phyloP scores from a whole-genome alignment of 1,140 invertebrate genomes.

The Centruroides vittatus region DNA sequence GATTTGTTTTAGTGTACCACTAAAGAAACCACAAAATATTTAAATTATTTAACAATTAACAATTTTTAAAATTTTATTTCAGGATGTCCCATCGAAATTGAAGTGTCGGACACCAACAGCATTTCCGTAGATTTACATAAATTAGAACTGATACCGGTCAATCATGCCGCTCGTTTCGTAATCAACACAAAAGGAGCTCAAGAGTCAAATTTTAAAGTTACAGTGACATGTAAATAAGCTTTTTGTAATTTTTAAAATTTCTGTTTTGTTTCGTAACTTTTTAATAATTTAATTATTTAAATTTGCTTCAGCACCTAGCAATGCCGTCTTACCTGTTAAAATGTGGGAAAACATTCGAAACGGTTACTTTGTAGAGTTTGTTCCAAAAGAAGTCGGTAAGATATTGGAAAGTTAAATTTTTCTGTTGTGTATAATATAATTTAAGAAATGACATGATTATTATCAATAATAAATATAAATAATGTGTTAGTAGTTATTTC shows the following conservation, averaged over 20 bases:
- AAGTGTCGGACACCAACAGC: slow-evolving; percentile 56
- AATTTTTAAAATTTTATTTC: slow-evolving; percentile 7
- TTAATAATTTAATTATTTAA: no score
- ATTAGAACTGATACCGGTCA: slow-evolving; percentile 74
- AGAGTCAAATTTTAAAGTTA: slow-evolving; percentile 68
- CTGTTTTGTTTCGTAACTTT: background rate
- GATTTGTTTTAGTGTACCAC: no score
- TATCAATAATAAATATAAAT: no score
- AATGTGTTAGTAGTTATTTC: no score
- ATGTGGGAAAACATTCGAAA: slow-evolving; percentile 73
- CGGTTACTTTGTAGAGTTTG: slow-evolving; percentile 80
- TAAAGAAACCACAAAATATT: no score
- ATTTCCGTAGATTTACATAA: slow-evolving; percentile 61
- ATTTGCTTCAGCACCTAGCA: slow-evolving; percentile 40
- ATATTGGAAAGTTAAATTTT: no score
- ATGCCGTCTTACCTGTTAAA: slow-evolving; percentile 53
- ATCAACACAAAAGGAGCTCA: slow-evolving; percentile 74
- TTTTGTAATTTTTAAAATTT: background rate
- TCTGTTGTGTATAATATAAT: no score
- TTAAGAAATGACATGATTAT: no score
- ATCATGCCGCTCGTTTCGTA: slow-evolving; percentile 70
- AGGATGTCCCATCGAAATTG: slow-evolving; percentile 75
- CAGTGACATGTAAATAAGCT: slow-evolving; percentile 47
- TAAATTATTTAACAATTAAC: background rate
- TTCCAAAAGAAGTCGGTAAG: slow-evolving; percentile 61